These are phyloP conservation scores for Cyprinodon brontotheroides DNA, from an alignment of 2,113 vertebrate species.

Conservation along the genomic window DNA sequence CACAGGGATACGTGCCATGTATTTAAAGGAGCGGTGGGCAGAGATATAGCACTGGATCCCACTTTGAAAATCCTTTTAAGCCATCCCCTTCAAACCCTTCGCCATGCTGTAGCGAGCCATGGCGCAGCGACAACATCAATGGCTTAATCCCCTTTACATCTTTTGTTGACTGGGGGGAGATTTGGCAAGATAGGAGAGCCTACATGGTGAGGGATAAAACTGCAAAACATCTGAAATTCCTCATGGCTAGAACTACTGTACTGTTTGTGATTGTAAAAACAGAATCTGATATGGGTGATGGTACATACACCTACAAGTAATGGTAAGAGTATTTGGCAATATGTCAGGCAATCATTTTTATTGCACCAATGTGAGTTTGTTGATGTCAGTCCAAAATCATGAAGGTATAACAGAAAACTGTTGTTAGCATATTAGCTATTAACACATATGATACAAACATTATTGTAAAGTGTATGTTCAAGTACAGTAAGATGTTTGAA, in stretches of 20 bases:
- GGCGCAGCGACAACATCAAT: constrained; percentile 49
- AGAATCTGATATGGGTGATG: background rate
- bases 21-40: constrained; percentile 62
- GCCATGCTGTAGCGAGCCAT: constrained; percentile 32
- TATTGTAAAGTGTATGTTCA: background rate
- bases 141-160: constrained; percentile 64
- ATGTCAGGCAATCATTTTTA: background rate
- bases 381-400: background rate
- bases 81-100: constrained; percentile 42
- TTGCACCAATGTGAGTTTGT: background rate
- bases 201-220: constrained; percentile 32
- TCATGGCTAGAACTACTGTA: constrained; percentile 19
- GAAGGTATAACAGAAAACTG: background rate
- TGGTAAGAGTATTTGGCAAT: background rate
- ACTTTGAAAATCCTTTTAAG: constrained; percentile 65
- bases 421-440: background rate
- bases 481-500: background rate
- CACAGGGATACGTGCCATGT: constrained; percentile 59
- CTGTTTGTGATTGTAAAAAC: constrained; percentile 14
- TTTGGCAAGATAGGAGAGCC: constrained; percentile 30
- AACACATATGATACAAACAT: background rate
- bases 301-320: constrained; percentile 6
- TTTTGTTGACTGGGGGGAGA: constrained; percentile 59
- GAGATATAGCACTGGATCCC: constrained; percentile 44
- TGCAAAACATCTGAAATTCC: constrained; percentile 34